Evolutionary conservation across 2,797 vertebrate species (phyloP).

Genomic region (Simalia tracyae): DNA sequence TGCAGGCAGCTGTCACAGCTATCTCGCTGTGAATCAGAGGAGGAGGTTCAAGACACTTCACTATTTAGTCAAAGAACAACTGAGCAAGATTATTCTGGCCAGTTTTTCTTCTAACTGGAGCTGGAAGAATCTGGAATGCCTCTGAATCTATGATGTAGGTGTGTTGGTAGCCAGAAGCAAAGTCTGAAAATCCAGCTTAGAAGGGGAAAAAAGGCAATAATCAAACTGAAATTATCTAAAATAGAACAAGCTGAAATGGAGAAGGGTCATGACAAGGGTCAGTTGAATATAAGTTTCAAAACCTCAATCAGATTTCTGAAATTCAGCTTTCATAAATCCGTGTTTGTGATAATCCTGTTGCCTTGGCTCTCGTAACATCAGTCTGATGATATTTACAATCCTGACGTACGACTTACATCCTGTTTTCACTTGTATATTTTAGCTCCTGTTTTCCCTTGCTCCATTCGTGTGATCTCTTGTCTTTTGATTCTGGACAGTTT

Average conservation of each 20-base stretch:
- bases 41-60: neutral
- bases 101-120: neutral
- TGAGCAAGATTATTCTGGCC: neutral
- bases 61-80: neutral
- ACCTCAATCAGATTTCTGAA: neutral
- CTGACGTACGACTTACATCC: neutral
- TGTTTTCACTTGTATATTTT: neutral
- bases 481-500: neutral
- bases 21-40: neutral
- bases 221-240: neutral
- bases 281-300: neutral
- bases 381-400: neutral
- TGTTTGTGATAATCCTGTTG: neutral
- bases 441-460: neutral
- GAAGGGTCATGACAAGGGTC: neutral
- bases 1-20: neutral
- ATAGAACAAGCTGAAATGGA: neutral
- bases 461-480: neutral
- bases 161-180: neutral
- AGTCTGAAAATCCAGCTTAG: neutral
- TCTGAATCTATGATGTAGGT: neutral
- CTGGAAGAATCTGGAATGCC: neutral
- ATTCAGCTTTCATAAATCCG: neutral
- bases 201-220: neutral
- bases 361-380: neutral